Evolutionary conservation across 1,140 invertebrate species (phyloP).

Genomic region (Drosophila rhopaloa): DNA sequence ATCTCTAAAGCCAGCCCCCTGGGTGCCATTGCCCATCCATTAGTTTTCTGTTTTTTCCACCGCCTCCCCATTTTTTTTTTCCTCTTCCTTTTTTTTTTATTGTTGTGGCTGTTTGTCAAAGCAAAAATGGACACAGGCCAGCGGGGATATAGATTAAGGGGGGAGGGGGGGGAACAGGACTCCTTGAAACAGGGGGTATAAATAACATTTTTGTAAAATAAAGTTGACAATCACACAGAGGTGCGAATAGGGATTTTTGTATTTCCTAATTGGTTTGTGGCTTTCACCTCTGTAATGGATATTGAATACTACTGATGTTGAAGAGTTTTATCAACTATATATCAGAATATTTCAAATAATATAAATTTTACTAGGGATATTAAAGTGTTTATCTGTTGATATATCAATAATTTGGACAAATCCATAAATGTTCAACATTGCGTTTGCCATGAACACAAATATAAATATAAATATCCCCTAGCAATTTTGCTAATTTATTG

Average conservation of each 20-base stretch:
- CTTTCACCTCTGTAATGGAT: too few relatives aligned
- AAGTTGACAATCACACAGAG: not conserved
- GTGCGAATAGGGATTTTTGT: slow-evolving; percentile 3
- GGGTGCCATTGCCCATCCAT: slow-evolving; percentile 70
- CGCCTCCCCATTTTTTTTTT: slow-evolving; percentile 15
- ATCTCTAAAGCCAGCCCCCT: slow-evolving; percentile 49
- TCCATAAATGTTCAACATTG: too few relatives aligned
- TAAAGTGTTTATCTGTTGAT: too few relatives aligned
- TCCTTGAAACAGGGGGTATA: slow-evolving; percentile 2
- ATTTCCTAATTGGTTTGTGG: too few relatives aligned
- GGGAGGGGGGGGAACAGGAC: not conserved
- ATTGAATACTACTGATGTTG: too few relatives aligned
- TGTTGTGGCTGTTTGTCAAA: slow-evolving; percentile 43
- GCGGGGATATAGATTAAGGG: slow-evolving; percentile 11
- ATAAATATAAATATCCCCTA: too few relatives aligned
- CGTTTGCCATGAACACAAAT: too few relatives aligned
- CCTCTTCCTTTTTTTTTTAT: slow-evolving; percentile 24
- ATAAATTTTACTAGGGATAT: too few relatives aligned
- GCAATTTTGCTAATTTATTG: too few relatives aligned
- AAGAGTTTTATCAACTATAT: too few relatives aligned
- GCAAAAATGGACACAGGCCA: slow-evolving; percentile 36
- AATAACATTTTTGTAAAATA: slow-evolving; percentile 16
- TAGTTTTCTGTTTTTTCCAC: slow-evolving; percentile 41
- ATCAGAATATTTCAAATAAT: too few relatives aligned
- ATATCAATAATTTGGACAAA: too few relatives aligned